A percentile compares a stretch with the other conserved stretches of the same genome.
phyloP scores from a whole-genome alignment of 2,113 vertebrate species.

The Genyomyrus donnyi region DNA sequence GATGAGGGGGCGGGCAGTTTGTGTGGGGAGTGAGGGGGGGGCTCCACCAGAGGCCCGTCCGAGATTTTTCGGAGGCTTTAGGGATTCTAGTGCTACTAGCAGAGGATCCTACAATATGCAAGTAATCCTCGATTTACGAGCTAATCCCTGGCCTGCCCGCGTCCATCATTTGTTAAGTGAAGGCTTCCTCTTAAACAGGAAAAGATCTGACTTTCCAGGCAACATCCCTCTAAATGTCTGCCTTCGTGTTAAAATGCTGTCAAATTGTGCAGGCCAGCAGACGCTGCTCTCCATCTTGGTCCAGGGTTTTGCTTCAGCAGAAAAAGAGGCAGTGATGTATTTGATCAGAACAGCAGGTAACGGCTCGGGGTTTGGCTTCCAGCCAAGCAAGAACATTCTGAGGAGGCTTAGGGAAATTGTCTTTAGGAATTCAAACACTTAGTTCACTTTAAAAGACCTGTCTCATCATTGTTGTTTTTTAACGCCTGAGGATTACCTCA shows the following conservation, averaged over 20 bases:
- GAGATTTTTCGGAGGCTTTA: too few species aligned
- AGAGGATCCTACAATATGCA: neutral
- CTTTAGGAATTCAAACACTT: slow-evolving; percentile 9
- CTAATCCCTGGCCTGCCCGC: neutral
- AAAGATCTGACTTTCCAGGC: neutral
- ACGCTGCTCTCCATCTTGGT: neutral
- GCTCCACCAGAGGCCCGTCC: too few species aligned
- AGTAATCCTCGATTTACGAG: neutral
- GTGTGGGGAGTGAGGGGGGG: too few species aligned
- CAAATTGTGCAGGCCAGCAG: neutral
- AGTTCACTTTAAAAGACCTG: neutral
- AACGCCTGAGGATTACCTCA: slow-evolving; percentile 12
- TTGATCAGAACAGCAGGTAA: neutral
- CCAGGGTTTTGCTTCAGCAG: neutral
- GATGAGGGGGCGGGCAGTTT: too few species aligned
- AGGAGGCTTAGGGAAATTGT: neutral
- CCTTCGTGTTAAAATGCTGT: neutral
- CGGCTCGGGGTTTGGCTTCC: neutral
- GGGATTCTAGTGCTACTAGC: too few species aligned
- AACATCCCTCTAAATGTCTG: neutral
- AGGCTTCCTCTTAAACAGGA: neutral
- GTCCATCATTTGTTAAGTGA: neutral
- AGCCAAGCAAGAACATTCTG: neutral
- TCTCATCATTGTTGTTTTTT: neutral
- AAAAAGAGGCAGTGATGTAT: neutral